Base-by-base conservation (phyloP, 2,113 vertebrate species). In the Trochalopteron elliotii region DNA sequence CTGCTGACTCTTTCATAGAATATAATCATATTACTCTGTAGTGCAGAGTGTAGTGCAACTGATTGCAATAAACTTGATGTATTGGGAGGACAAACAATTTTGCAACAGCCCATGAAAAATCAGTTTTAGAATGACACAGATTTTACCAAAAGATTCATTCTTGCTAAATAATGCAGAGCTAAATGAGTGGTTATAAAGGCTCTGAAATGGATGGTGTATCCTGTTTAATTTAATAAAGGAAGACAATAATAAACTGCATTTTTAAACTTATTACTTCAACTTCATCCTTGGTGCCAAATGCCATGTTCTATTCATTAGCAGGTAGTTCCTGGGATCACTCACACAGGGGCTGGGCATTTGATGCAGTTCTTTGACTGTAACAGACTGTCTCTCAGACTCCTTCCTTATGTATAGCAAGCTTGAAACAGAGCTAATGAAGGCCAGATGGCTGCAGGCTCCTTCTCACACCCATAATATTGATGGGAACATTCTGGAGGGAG, bases 381-480 rank as follows among this genome's bases (percentile, higher is more conserved):
- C 52, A 87, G 61, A 15, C 59, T 81, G 77, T 89, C 71, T 92
- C 63, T 83, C 28, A 81, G 85, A 69, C 75, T 76, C 91, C 82
- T 92, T 86, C 93, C 56, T 83, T 42, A 25, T 84, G 72, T 69
- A 76, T 25, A 83, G 80, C 74, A 82, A 60, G 83, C 79, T 83
- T 96, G 87, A 83, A 81, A 77, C 49, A 78, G 24, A 80, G 83
- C 57, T 97, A 97, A 97, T 91, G 86, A 96, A 90, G 94, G 85
- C 95, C 97, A 97, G 96, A 97, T 97, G 96, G 94, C 90, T 90
- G n/a, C 78, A 83, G 75, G 68, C 93, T 96, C 90, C 94, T 92
- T 93, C 94, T 97, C 89, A 87, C 86, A 96, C 86, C 59, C 78
- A 25, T 86, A 68, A 93, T 49, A 72, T 45, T 86, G 33, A 74